Evolutionary conservation across 2,888 invertebrate genomes (phyloP), one percentile per base, ranked within the genome.

Genomic region (Lasioglossum malachurum): DNA sequence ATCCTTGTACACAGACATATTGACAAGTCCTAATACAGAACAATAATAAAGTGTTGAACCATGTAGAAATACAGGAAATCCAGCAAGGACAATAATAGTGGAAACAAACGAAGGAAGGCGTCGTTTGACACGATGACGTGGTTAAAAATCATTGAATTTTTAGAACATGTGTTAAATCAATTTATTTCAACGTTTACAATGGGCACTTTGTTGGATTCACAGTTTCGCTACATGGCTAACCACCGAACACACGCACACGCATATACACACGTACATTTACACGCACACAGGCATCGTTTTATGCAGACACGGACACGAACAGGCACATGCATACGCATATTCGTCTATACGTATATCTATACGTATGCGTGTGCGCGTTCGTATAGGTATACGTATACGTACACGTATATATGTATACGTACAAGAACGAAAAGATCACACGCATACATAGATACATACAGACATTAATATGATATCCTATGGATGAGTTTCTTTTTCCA

Each of bases 401-500:
- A 27, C 27, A 41, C 38, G 38, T 38, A 53, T 12, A 53, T 38
- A 49, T 49, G 57, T 8, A 75, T 19, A 75, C 60, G 53, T 12
- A 80, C 12, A 69, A 12, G 44, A 31, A 67, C 23, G 4, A 80
- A 10, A 75, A 23, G 67, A 46, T 49, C n/a, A 49, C 38, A 35
- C 23, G 49, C 46, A 78, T 69, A 71, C 19, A n/a, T 31, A 38
- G 38, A 60, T 75, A 78, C 80, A 90, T 92, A 89, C 85, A 91
- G 91, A 91, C 91, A 93, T 93, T 94, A 93, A 94, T 71, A 71
- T 92, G 91, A 93, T 92, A 92, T 93, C 94, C 94, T 94, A 94
- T 93, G 95, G 94, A 95, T 94, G 95, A 94, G 95, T 95, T 95
- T 95, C 95, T 96, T 96, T 96, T 97, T 97, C 97, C 97, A 97